phyloP scores from a whole-genome alignment of 2,888 invertebrate species.

The Drosophila prostipennis region DNA sequence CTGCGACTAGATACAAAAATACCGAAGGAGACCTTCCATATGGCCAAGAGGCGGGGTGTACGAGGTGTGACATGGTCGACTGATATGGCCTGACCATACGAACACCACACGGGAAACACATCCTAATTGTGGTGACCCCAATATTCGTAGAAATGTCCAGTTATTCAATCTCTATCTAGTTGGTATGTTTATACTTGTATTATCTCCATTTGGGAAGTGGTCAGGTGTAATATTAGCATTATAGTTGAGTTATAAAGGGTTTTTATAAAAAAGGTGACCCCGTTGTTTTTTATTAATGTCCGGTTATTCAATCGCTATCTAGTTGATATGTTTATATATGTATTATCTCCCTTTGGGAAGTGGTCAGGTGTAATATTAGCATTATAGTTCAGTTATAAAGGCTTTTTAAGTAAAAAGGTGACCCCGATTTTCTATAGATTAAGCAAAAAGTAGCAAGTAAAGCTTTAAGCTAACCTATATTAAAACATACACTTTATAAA shows the following conservation, averaged over 20 bases:
- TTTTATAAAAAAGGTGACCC: neutral
- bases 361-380: neutral
- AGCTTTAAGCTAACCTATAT: too few species aligned
- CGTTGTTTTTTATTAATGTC: neutral
- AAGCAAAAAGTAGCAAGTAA: too few species aligned
- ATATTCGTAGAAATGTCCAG: neutral
- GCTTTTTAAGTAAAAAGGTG: neutral
- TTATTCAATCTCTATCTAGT: neutral
- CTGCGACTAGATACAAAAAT: constrained; percentile 38
- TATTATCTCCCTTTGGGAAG: neutral
- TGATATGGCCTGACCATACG: constrained; percentile 35
- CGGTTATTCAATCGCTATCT: neutral
- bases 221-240: neutral
- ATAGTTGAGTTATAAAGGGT: neutral
- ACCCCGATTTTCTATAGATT: too few species aligned
- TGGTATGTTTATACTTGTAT: neutral
- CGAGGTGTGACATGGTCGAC: constrained; percentile 20
- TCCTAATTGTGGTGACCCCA: constrained; percentile 5
- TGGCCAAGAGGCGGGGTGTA: constrained; percentile 3
- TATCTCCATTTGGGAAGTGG: neutral
- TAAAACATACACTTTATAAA: too few species aligned
- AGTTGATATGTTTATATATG: neutral
- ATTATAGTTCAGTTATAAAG: neutral
- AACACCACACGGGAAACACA: neutral
- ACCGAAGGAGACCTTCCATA: constrained; percentile 21